Conservation (phyloP, 1,140 invertebrate species). For the Leptinotarsa lineolata region DNA sequence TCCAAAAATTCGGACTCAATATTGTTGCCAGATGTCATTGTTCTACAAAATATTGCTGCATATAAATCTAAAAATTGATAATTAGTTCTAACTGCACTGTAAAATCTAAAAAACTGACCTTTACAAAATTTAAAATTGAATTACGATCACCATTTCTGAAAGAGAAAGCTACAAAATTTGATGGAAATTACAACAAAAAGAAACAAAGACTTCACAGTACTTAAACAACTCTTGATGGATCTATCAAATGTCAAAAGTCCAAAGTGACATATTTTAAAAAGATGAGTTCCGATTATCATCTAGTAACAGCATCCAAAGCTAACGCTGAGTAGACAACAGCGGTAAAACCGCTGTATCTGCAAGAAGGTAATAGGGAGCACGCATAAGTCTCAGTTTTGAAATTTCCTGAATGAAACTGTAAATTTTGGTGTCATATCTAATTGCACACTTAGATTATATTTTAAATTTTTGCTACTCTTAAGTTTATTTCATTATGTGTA, state of each 20-base stretch:
- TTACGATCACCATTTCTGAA: conserved; percentile 5
- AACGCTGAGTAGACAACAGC: too few species aligned
- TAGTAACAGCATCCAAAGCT: too few species aligned
- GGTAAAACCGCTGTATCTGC: too few species aligned
- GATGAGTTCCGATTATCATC: too few species aligned
- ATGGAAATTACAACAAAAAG: conserved; percentile 12
- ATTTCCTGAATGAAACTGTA: too few species aligned
- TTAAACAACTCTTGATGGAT: conserved; percentile 1
- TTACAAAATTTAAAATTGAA: conserved; percentile 3
- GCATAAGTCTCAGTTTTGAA: too few species aligned
- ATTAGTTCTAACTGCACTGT: not conserved
- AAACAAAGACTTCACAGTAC: conserved; percentile 5
- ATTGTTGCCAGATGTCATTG: conserved; percentile 53
- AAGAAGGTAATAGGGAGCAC: too few species aligned
- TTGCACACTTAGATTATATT: too few species aligned
- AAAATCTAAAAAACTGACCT: not conserved
- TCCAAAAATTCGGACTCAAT: conserved; percentile 72
- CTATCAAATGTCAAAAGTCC: not conserved
- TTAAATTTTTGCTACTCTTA: too few species aligned
- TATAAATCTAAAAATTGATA: not conserved
- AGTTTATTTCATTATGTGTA: too few species aligned
- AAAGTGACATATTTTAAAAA: not conserved
- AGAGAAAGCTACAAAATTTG: not conserved
- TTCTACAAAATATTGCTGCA: conserved; percentile 5
- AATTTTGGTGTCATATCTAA: too few species aligned